Evolutionary conservation across 2,888 invertebrate genomes (phyloP), one percentile per base, ranked within the genome.

Genomic region (Apodemia mormo): DNA sequence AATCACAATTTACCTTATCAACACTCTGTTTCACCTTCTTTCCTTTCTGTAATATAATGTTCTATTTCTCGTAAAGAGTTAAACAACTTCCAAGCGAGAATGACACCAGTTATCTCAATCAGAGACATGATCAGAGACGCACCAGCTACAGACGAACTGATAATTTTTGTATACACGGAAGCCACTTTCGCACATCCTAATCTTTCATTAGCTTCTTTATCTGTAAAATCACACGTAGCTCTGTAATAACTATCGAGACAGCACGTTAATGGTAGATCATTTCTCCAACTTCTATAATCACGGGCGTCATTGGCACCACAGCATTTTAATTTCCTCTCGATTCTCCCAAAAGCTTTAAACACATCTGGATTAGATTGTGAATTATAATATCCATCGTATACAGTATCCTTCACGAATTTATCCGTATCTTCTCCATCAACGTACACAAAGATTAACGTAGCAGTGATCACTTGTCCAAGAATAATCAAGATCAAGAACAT

Each of bases 111-210:
- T 22, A 92, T 86, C 75, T 92, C 92, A 49, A 92, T 75, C 49
- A 92, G 56, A 2, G 88, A 86, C 10, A 92, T 90, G 5, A 93
- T 73, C 10, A 92, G 75, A 0, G 92, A 90, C 52, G 89, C 89
- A 14, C 90, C 92, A 9, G 92, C 92, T 0, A 93, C 84, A 0
- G 90, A 90, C 0, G 92, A 92, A 72, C 90, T 91, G 75, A 93
- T 92, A 68, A 93, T 93, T 80, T 92, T 92, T 0, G 91, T 89
- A 74, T 93, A 93, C 33, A 92, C 93, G n/a, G 92, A 78, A 0
- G 93, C 93, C 71, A 93, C 93, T 82, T 92, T 92, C 75, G 92
- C 92, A 83, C 92, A 93, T 61, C 93, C 93, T 61, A 92, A 77
- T 77, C 92, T 81, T 71, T 93, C 93, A 71, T 93, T 93, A 0